Base-by-base conservation (phyloP, 2,113 vertebrate genomes). In the Eidolon helvum region DNA sequence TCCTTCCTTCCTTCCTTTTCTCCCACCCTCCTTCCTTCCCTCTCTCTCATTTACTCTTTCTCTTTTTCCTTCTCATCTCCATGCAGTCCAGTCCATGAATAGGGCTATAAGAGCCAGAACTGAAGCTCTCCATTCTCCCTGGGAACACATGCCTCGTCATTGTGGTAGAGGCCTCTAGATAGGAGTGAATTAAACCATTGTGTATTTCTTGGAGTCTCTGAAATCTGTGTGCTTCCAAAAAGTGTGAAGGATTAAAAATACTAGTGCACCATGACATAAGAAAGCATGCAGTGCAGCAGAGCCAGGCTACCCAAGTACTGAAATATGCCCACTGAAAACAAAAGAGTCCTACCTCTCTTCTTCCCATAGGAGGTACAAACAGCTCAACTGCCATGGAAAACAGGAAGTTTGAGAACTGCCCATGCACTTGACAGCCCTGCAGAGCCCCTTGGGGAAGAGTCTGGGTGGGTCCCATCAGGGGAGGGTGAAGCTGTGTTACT, bases 241-340 rank as follows among this genome's bases (percentile, higher is more conserved):
- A 94, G 71, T 61, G 38, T 28, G 61, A 69, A 65, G 65, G 55
- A 94, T 78, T 78, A 59, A 88, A 82, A 65, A n/a, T 38, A n/a
- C 2, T 0, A 61, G 71, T 14, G 55, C 15, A 45, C 33, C 30
- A 7, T 48, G 85, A 85, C 19, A 1, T 66, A 45, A 66, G 71
- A 71, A 21, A 74, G 48, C 79, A 5, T 50, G 50, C 1, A 12
- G 26, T 0, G 11, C 11, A 55, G 15, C 7, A 10, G 33, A 92
- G 7, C 0, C 0, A 1, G 94, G 84, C 90, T 90, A 95, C 71
- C 66, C 53, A 84, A 35, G 72, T 33, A 30, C 21, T 96, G 90
- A 94, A 95, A 74, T 40, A 45, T 66, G 35, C 69, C 96, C 96
- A 90, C 87, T 53, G 84, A 87, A 95, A 95, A 95, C 91, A 97